phyloP scores from a whole-genome alignment of 2,797 vertebrate genomes.

The Taenioides sp. region DNA sequence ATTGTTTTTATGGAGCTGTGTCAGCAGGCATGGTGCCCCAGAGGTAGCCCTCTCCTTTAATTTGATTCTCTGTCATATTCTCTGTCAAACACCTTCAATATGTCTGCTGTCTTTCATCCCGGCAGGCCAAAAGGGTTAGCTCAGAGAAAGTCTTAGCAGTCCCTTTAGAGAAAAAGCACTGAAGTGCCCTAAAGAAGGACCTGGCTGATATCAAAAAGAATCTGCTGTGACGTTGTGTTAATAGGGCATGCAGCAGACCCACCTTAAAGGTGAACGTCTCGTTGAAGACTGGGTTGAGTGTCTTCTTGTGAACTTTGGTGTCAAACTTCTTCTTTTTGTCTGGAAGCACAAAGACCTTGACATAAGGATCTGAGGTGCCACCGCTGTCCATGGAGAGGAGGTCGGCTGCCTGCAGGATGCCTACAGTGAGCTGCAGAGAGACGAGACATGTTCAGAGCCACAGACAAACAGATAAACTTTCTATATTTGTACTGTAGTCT shows the following conservation, averaged over 20 bases:
- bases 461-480: background rate
- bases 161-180: conserved; percentile 4
- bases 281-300: conserved; percentile 94
- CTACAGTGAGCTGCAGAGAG: conserved; percentile 85
- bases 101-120: conserved; percentile 45
- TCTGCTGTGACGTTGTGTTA: conserved; percentile 20
- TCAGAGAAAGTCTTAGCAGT: conserved; percentile 19
- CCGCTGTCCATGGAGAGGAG: conserved; percentile 95
- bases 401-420: conserved; percentile 94
- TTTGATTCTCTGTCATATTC: conserved; percentile 56
- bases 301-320: conserved; percentile 98
- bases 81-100: conserved; percentile 55
- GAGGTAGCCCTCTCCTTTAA: conserved; percentile 66
- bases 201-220: conserved; percentile 20
- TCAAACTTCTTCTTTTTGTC: conserved; percentile 98
- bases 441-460: background rate
- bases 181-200: conserved; percentile 23
- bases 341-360: conserved; percentile 93
- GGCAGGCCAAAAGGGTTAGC: conserved; percentile 19
- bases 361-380: conserved; percentile 95
- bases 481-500: conserved; percentile 1
- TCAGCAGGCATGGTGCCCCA: conserved; percentile 55
- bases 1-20: conserved; percentile 48
- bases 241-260: conserved; percentile 36
- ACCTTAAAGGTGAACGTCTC: conserved; percentile 97